These are phyloP conservation scores for Neomorphus geoffroyi DNA, from an alignment of 2,797 vertebrate species.

Conservation along the genomic window DNA sequence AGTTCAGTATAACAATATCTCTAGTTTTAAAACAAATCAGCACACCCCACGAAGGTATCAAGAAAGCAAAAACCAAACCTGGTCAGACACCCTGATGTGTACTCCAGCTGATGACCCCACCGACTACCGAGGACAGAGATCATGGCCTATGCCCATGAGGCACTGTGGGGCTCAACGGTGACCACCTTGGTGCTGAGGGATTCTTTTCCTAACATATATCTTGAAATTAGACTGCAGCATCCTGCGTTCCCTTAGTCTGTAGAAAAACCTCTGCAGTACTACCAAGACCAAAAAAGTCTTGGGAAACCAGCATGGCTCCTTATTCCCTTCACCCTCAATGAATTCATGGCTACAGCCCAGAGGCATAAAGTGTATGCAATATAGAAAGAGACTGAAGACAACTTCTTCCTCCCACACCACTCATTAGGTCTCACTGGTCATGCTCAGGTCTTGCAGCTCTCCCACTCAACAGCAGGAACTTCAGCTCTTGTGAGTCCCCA, in stretches of 20 bases:
- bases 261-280: not conserved
- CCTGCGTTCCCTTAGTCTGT: not conserved
- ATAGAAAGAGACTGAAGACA: not conserved
- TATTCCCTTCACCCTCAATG: rapidly evolving
- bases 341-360: not conserved
- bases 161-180: not conserved
- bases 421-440: not conserved
- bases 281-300: not conserved
- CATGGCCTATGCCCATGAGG: not conserved
- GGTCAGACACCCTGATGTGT: not conserved
- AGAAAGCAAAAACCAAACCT: not conserved
- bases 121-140: not conserved
- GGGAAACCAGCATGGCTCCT: not conserved
- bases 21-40: not conserved
- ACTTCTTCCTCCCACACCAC: rapidly evolving
- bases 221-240: not conserved
- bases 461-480: not conserved
- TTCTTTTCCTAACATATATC: not conserved
- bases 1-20: not conserved
- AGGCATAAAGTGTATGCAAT: not conserved
- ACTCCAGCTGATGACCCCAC: not conserved
- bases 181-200: not conserved
- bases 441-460: not conserved
- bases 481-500: not conserved
- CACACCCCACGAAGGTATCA: rapidly evolving